Evolutionary conservation across 2,797 vertebrate genomes (phyloP), one percentile per base, ranked within the genome.

Genomic region (Meda fulgida): DNA sequence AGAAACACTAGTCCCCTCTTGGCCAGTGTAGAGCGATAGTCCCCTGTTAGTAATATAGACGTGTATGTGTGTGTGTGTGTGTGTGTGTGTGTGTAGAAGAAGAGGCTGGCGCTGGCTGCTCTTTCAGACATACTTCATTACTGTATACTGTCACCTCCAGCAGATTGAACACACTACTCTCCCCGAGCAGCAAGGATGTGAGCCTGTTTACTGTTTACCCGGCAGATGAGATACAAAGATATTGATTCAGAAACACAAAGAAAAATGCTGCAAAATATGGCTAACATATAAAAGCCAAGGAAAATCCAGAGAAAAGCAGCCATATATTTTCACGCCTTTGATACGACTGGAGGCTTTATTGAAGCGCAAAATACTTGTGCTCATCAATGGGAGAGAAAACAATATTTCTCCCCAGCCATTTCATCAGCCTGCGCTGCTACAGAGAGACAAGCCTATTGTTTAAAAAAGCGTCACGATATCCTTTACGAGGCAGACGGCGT

Each of bases 361-460:
- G 83, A 79, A 85, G 67, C 40, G 16, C 83, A 60, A 72, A 85
- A 71, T 72, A 85, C 77, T 73, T 51, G 40, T 10, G 82, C 53
- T 63, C 66, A 84, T 81, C 78, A 84, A 48, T 40, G 48, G n/a
- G 31, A 34, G 69, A 69, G 77, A 75, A 84, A 84, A 84, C 80
- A 58, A 69, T 83, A 82, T 85, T 89, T 83, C 76, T 83, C 83
- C 78, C 19, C 40, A 58, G 48, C 73, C 46, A 18, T 85, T 85
- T 75, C 83, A 76, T 85, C 82, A 85, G 84, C 46, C 51, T 36
- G 48, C 9, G 13, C 73, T 76, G 80, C 65, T 40, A 26, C 4
- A 69, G 51, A 51, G 70, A 80, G 58, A 60, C 29, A 85, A 72
- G 55, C 53, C 55, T 63, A 72, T 85, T 79, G 55, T 85, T 79